These are phyloP conservation scores for Chymomyza caudatula DNA, from an alignment of 2,888 invertebrate genomes.

Conservation along the genomic window DNA sequence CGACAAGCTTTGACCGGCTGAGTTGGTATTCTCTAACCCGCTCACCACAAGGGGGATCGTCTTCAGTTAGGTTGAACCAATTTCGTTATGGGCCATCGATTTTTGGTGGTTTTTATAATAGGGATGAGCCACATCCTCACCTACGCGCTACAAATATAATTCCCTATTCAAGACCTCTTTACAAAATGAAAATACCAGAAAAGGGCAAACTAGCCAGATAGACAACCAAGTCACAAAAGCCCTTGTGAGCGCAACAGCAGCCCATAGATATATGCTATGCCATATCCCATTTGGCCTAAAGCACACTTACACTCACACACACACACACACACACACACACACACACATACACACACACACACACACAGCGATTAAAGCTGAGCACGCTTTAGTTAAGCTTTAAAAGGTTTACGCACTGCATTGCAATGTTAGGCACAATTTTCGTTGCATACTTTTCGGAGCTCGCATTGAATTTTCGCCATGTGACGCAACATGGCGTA, in stretches of 20 bases:
- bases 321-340: conserved; percentile 1
- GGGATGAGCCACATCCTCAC: too few species aligned
- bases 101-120: too few species aligned
- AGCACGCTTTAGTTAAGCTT: conserved; percentile 30
- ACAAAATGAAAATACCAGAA: too few species aligned
- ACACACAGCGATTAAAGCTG: conserved; percentile 18
- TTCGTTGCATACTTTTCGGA: conserved; percentile 58
- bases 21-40: too few species aligned
- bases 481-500: background rate
- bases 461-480: conserved; percentile 14
- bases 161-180: too few species aligned
- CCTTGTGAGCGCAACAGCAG: background rate
- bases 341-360: conserved; percentile 6
- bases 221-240: background rate
- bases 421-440: conserved; percentile 38
- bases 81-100: too few species aligned
- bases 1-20: too few species aligned
- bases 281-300: background rate
- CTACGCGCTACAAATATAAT: too few species aligned
- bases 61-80: too few species aligned
- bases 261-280: background rate
- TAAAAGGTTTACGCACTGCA: conserved; percentile 44
- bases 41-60: too few species aligned
- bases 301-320: background rate
- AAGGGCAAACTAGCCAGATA: background rate